phyloP scores from a whole-genome alignment of 2,888 invertebrate genomes.

The Aspidiotus rigidus region DNA sequence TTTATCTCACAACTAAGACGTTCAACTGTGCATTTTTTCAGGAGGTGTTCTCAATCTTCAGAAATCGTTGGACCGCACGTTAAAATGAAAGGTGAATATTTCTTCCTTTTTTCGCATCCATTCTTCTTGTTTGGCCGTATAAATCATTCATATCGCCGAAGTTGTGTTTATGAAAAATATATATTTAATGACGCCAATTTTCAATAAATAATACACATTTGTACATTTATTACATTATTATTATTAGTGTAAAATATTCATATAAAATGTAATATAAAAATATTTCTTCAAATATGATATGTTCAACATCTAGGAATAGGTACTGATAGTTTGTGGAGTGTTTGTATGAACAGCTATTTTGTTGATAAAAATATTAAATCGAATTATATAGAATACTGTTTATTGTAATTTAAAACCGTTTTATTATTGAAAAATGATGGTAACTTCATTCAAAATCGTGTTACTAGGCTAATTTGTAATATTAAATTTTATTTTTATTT shows the following conservation, averaged over 20 bases:
- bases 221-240: neutral
- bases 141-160: no score
- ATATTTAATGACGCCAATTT: no score
- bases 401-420: neutral
- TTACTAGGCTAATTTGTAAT: neutral
- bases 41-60: no score
- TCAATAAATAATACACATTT: no score
- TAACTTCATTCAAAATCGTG: constrained; percentile 2
- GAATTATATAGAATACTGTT: neutral
- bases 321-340: no score
- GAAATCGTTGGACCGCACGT: no score
- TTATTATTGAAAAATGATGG: neutral
- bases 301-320: neutral
- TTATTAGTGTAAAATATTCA: neutral
- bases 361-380: neutral
- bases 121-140: no score
- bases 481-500: neutral
- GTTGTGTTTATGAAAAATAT: no score
- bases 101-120: no score
- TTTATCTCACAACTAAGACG: no score
- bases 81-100: no score
- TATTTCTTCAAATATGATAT: neutral
- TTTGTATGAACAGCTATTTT: neutral
- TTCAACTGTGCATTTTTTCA: no score
- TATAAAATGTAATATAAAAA: neutral